A percentile compares a stretch with the other conserved stretches of the same genome.
Conservation (phyloP, 2,113 vertebrate genomes). For the pig (Sus scrofa) region T2T-Sscrofa CM000820.6:41410501-41411000, state of each 20-base stretch:
- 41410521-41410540: no score
- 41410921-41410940: not conserved
- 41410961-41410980: not conserved
- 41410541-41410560: no score
- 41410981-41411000: not conserved
- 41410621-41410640: not conserved
- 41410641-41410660: not conserved
- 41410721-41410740: not conserved
- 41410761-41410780: not conserved
- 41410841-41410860: not conserved
- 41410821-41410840: not conserved
- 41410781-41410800: not conserved
- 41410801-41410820: not conserved
- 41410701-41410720: not conserved
- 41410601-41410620: not conserved
- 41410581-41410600: no score
- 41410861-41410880: not conserved
- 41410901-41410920: not conserved
- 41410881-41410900: not conserved
- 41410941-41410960: not conserved
- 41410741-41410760: not conserved
- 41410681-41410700: not conserved
- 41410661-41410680: not conserved
- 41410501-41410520: no score
- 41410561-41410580: no score